Evolutionary conservation across 2,888 invertebrate species (phyloP), one percentile per base, ranked within the genome.

Genomic region (Sisyra terminalis): DNA sequence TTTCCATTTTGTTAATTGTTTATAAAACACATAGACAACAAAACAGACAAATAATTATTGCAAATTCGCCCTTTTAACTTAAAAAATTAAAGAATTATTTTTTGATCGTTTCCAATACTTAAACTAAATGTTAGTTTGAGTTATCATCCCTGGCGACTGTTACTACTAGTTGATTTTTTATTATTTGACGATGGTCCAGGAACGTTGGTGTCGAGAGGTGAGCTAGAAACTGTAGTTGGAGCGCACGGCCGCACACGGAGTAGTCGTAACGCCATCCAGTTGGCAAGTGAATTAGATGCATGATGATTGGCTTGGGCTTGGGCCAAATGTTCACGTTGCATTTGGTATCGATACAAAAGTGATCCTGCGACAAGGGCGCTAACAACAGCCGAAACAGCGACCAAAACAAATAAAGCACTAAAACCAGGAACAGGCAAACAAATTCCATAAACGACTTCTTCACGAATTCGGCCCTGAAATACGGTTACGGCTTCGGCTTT

Each of bases 391-490:
- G 87, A 85, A 8, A 87, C 77, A 0, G 88, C 85, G 1, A 88
- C 85, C 10, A 88, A 73, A 41, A 89, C 84, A 62, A 90, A 90
- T 11, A 90, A 70, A 3, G 87, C 78, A 51, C 88, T 88, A 59
- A 90, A 90, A 17, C 87, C 85, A 0, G 87, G 80, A 16, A 88
- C 83, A 0, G 89, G 89, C 70, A 90, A 77, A 54, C 89, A 90
- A 41, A 90, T 86, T 24, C 89, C 89, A 58, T 90, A 90, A 6
- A 90, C 86, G 1, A 86, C 85, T 64, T 89, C 89, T 58, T 89
- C 88, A 39, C 81, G 71, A 55, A 87, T 88, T 55, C 84, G 72
- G 41, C 88, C 87, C 61, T 87, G 86, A 60, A 87, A 87, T 0
- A 88, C 85, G 3, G 87, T 86, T 1, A 87, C 86, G 1, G 86